These are phyloP conservation scores for Brachyptera putata DNA, from an alignment of 2,888 invertebrate species.

Conservation along the genomic window DNA sequence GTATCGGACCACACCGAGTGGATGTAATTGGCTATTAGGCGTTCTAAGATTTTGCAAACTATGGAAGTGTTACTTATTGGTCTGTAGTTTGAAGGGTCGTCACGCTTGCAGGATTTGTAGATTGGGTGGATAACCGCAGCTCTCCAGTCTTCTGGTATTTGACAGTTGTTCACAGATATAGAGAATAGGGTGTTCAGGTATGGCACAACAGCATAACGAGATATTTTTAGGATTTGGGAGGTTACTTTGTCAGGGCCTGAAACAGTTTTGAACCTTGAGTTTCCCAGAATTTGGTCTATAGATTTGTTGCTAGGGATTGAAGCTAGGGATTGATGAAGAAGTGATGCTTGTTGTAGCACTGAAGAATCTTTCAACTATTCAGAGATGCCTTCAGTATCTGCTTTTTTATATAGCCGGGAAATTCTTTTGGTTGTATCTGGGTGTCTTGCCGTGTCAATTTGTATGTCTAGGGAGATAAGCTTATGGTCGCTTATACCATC, in stretches of 20 bases:
- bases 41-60: no score
- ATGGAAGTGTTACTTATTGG: no score
- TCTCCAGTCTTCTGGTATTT: no score
- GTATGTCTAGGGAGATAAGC: background rate
- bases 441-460: no score
- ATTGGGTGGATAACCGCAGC: background rate
- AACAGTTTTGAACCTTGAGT: no score
- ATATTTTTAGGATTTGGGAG: background rate
- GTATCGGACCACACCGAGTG: background rate
- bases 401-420: no score
- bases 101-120: background rate
- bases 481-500: background rate
- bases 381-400: no score
- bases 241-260: background rate
- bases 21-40: background rate
- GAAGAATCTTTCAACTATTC: background rate
- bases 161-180: no score
- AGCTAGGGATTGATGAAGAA: no score
- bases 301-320: background rate
- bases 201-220: background rate
- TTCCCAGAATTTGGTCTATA: no score
- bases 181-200: background rate
- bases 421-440: no score
- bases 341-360: background rate
- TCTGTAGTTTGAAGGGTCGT: no score